Percentiles rank a stretch among this genome's conserved stretches.
phyloP scores from a whole-genome alignment of 2,888 invertebrate species.

The Odontomyia ornata region DNA sequence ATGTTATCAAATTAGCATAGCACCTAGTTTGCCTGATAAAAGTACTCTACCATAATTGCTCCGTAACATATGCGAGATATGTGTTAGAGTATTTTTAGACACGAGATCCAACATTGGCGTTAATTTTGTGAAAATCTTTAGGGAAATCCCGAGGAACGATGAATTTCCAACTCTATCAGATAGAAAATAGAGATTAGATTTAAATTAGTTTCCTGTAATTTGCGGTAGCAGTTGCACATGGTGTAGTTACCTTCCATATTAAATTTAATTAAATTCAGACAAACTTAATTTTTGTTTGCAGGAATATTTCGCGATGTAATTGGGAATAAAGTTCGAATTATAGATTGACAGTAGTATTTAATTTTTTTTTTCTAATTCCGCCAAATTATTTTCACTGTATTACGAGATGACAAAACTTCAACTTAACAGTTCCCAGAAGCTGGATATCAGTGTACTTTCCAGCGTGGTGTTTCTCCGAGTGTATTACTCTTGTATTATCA shows the following conservation, averaged over 20 bases:
- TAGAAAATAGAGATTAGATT: conserved; percentile 5
- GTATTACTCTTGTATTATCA: too few relatives aligned
- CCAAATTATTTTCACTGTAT: too few relatives aligned
- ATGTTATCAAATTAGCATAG: conserved; percentile 19
- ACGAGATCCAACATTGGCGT: not conserved
- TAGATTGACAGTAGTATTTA: too few relatives aligned
- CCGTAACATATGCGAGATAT: not conserved
- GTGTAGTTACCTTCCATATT: conserved; percentile 2
- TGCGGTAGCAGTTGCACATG: not conserved
- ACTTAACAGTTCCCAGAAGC: too few relatives aligned
- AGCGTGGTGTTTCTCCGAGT: too few relatives aligned
- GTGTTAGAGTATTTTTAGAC: not conserved
- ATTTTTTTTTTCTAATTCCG: too few relatives aligned
- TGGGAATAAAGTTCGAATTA: too few relatives aligned
- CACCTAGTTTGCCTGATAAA: conserved; percentile 16
- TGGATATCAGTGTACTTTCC: too few relatives aligned
- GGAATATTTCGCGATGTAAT: too few relatives aligned
- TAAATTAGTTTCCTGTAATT: conserved; percentile 11
- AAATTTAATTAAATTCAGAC: conserved; percentile 13
- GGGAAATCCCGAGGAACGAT: not conserved
- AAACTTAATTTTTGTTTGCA: too few relatives aligned
- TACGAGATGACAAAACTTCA: too few relatives aligned
- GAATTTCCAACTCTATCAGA: not conserved
- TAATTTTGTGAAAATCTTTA: not conserved
- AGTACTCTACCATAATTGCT: not conserved